Evolutionary conservation across 2,888 invertebrate genomes (phyloP).

Genomic region (Andricus quercusramuli): DNA sequence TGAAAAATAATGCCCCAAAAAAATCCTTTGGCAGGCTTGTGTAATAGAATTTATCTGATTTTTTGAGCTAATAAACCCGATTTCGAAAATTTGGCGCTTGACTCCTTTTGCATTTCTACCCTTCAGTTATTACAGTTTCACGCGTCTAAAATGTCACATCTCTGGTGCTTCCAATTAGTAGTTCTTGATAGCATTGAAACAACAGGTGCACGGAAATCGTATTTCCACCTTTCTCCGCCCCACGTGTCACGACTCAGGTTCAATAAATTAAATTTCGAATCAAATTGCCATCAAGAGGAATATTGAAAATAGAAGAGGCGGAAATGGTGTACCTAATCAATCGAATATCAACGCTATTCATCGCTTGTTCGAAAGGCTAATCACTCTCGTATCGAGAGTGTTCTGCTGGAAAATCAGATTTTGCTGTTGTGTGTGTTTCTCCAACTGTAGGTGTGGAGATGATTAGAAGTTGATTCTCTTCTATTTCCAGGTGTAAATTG

Average conservation of each 20-base stretch:
- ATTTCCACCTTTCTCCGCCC: neutral
- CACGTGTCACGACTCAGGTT: conserved; percentile 2
- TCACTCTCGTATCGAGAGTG: neutral
- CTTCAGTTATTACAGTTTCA: too few species aligned
- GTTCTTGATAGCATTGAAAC: neutral
- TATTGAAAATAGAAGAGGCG: conserved; percentile 12
- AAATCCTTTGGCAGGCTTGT: too few species aligned
- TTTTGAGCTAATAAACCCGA: too few species aligned
- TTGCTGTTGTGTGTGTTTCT: neutral
- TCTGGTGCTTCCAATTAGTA: neutral
- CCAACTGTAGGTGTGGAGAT: neutral
- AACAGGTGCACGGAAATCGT: conserved; percentile 15
- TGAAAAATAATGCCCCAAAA: too few species aligned
- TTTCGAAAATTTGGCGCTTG: too few species aligned
- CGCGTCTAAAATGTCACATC: neutral
- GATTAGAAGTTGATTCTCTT: neutral
- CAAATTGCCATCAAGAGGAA: conserved; percentile 8
- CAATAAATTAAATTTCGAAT: neutral
- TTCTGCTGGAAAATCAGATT: neutral
- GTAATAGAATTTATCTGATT: too few species aligned
- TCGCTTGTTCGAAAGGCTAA: neutral
- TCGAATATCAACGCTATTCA: neutral
- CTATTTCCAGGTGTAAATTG: neutral
- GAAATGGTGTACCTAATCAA: neutral
- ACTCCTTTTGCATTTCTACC: too few species aligned